Evolutionary conservation across 2,797 vertebrate species (phyloP).

Genomic region (Gymnoscopelus microlampas): DNA sequence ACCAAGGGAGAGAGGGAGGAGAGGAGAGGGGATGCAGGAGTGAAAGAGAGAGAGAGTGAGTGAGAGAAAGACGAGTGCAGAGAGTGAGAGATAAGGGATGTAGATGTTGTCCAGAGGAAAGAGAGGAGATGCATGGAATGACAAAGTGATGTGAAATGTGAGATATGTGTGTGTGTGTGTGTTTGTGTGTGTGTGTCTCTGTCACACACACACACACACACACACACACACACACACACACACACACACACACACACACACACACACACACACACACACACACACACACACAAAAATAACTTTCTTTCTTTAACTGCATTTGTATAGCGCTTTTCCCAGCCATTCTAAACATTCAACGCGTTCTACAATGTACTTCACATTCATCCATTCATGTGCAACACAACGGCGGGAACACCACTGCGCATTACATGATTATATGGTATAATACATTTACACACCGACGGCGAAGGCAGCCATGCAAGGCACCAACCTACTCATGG

Average conservation of each 20-base stretch:
- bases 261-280: conserved; percentile 4
- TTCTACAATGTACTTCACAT: no score
- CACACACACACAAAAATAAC: no score
- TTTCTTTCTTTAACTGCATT: no score
- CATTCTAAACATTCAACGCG: no score
- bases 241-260: conserved; percentile 36
- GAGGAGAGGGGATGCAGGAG: neutral
- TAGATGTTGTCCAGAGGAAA: neutral
- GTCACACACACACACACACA: neutral
- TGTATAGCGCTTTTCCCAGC: no score
- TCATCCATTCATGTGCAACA: no score
- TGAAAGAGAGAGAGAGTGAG: neutral
- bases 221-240: conserved; percentile 11
- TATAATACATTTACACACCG: no score
- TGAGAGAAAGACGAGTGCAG: conserved; percentile 11
- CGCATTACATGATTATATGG: no score
- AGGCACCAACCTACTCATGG: no score
- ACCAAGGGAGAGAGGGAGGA: neutral
- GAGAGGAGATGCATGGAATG: neutral
- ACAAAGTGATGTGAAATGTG: neutral
- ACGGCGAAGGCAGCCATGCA: no score
- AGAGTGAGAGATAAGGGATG: conserved; percentile 6
- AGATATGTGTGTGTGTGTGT: neutral
- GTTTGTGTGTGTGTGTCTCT: neutral
- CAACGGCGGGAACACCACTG: no score